These are phyloP conservation scores for Peromyscus melanophrys DNA, from an alignment of 2,797 vertebrate genomes.

Conservation along the genomic window DNA sequence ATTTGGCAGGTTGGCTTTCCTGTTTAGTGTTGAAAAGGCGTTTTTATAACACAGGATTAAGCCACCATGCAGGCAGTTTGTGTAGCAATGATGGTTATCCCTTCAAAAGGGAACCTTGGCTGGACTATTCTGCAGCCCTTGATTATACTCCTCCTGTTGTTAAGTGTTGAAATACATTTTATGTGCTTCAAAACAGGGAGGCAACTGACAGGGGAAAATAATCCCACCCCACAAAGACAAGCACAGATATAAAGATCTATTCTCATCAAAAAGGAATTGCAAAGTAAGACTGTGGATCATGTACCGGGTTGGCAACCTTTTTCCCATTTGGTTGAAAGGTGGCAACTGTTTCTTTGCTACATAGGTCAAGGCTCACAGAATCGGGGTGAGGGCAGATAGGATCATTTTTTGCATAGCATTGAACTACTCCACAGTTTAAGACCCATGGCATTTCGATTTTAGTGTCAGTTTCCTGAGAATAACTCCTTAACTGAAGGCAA, in stretches of 20 bases:
- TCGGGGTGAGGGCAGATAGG: neutral
- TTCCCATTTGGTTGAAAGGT: neutral
- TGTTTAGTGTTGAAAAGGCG: slow-evolving; percentile 61
- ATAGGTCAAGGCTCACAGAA: slow-evolving; percentile 43
- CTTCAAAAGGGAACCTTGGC: slow-evolving; percentile 56
- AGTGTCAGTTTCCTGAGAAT: slow-evolving; percentile 44
- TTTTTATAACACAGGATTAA: slow-evolving; percentile 56
- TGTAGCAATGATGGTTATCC: slow-evolving; percentile 39
- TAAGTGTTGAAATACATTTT: slow-evolving; percentile 70
- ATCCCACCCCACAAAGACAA: slow-evolving; percentile 45
- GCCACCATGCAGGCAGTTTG: slow-evolving; percentile 46
- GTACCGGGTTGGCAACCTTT: neutral
- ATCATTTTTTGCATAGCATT: slow-evolving; percentile 19
- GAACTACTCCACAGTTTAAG: slow-evolving; percentile 34
- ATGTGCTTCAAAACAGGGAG: slow-evolving; percentile 68
- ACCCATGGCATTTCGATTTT: slow-evolving; percentile 46
- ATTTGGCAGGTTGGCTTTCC: slow-evolving; percentile 73
- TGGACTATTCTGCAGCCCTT: slow-evolving; percentile 57
- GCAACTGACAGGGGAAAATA: neutral
- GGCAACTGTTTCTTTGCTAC: slow-evolving; percentile 55
- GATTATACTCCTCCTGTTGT: slow-evolving; percentile 66
- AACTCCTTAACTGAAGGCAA: slow-evolving; percentile 60
- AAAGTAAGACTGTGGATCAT: neutral
- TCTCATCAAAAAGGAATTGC: slow-evolving; percentile 74
- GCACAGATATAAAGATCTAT: slow-evolving; percentile 62